Percentiles rank a stretch among this genome's conserved stretches.
Conservation (phyloP, 2,888 invertebrate species). For the Apamea epomidion region DNA sequence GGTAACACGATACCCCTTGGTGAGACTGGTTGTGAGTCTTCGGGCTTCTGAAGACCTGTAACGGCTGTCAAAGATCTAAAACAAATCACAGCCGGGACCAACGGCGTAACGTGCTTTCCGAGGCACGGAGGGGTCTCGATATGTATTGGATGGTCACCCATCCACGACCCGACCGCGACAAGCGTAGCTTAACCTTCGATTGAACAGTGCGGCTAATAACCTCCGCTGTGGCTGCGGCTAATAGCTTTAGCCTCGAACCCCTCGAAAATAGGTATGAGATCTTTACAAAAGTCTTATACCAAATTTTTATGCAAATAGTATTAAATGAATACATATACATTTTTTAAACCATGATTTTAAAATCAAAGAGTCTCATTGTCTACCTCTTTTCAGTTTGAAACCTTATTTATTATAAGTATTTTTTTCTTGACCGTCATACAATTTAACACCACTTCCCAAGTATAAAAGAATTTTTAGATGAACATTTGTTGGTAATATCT, state of each 20-base stretch:
- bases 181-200: neutral
- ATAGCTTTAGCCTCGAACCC: neutral
- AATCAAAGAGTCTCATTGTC: conserved; percentile 12
- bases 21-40: too few species aligned
- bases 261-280: neutral
- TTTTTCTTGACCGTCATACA: neutral
- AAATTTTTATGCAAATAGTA: neutral
- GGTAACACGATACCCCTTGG: too few species aligned
- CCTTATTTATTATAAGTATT: neutral
- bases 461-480: neutral
- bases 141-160: too few species aligned
- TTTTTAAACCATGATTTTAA: neutral
- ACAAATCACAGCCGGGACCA: too few species aligned
- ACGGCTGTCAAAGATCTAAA: too few species aligned
- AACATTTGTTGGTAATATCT: neutral
- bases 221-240: too few species aligned
- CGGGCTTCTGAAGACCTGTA: too few species aligned
- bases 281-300: neutral
- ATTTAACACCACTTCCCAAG: neutral
- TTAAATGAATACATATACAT: neutral
- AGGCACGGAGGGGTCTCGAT: too few species aligned
- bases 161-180: too few species aligned
- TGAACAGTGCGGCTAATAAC: neutral
- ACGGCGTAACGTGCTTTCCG: too few species aligned
- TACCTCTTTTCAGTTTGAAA: conserved; percentile 1